phyloP scores from a whole-genome alignment of 2,113 vertebrate species.

The Toxotes jaculatrix region DNA sequence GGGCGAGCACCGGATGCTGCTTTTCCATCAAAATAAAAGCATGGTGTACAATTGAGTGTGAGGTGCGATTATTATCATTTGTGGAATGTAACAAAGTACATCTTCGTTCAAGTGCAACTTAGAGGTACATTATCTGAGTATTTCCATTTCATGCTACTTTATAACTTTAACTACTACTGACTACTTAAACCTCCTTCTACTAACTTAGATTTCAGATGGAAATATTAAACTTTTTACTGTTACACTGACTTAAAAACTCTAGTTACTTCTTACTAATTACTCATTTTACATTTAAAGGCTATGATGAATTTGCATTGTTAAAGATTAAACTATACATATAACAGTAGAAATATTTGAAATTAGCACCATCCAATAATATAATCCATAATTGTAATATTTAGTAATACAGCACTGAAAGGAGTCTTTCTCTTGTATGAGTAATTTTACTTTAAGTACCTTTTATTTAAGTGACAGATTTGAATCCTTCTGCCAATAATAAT shows the following conservation, averaged over 20 bases:
- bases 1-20: not conserved
- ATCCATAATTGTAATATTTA: not conserved
- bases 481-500: no score
- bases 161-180: no score
- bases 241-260: no score
- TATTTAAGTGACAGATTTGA: not conserved
- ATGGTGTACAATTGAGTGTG: not conserved
- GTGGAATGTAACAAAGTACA: not conserved
- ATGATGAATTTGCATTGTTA: not conserved
- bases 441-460: no score
- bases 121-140: not conserved
- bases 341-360: not conserved
- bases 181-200: not conserved
- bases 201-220: not conserved
- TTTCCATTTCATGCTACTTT: not conserved
- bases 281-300: not conserved
- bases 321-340: not conserved
- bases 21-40: constrained; percentile 52
- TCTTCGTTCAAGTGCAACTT: not conserved
- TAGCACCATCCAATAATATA: not conserved
- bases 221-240: not conserved
- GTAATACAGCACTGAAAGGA: not conserved
- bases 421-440: not conserved
- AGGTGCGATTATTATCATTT: not conserved
- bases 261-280: no score